These are phyloP conservation scores for Eugnorisma glareosa DNA, from an alignment of 2,888 invertebrate genomes.

Conservation along the genomic window DNA sequence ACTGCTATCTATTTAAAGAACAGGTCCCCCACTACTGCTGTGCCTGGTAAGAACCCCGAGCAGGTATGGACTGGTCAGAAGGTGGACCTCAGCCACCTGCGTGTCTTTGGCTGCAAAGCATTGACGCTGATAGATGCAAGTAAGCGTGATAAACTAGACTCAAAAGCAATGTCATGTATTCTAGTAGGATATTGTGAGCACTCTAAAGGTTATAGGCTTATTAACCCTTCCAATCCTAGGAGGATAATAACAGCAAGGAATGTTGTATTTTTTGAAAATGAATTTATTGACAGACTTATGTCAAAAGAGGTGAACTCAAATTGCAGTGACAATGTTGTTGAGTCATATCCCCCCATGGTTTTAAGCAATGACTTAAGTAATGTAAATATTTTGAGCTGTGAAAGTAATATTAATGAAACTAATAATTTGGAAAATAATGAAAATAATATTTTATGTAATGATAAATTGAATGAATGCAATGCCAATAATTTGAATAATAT, in stretches of 20 bases:
- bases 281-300: too few relatives aligned
- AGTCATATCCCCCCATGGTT: background rate
- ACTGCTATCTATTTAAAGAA: background rate
- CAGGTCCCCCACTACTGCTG: too few relatives aligned
- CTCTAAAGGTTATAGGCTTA: background rate
- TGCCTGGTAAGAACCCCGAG: too few relatives aligned
- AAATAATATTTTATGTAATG: too few relatives aligned
- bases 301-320: background rate
- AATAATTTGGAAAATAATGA: too few relatives aligned
- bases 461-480: too few relatives aligned
- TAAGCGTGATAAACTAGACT: slow-evolving; percentile 2
- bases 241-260: background rate
- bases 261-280: background rate
- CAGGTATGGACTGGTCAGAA: too few relatives aligned
- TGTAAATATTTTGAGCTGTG: background rate
- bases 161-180: slow-evolving; percentile 1
- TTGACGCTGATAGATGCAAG: background rate
- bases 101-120: too few relatives aligned
- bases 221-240: background rate
- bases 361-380: background rate
- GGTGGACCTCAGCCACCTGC: too few relatives aligned
- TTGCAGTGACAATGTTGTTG: background rate
- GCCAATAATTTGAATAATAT: too few relatives aligned
- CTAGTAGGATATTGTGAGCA: background rate
- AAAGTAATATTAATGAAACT: background rate